A percentile compares a stretch with the other conserved stretches of the same genome.
phyloP scores from a whole-genome alignment of 2,113 vertebrate genomes.

The Crypturellus undulatus region DNA sequence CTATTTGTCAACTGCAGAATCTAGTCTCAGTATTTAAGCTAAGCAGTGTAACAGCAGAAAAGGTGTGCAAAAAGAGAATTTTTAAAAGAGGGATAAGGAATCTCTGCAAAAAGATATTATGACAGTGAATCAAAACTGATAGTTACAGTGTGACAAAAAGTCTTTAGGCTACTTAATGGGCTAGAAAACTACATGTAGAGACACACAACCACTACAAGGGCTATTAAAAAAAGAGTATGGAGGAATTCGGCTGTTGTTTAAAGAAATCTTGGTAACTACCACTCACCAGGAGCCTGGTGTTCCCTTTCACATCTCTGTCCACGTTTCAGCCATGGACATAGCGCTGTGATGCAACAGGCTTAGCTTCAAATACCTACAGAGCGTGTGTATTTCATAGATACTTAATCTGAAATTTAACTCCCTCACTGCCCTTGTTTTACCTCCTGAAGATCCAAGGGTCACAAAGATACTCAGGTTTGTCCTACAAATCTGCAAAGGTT shows the following conservation, averaged over 20 bases:
- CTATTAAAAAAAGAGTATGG: not conserved
- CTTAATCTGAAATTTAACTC: not conserved
- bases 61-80: not conserved
- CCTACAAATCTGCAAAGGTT: not conserved
- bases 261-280: not conserved
- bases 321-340: accelerated
- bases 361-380: accelerated
- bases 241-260: not conserved
- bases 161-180: not conserved
- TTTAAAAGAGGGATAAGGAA: not conserved
- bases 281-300: not conserved
- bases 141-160: not conserved
- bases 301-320: not conserved
- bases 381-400: not conserved
- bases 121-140: not conserved
- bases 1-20: not conserved
- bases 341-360: not conserved
- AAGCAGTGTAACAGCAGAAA: not conserved
- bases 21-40: not conserved
- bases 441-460: not conserved
- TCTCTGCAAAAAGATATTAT: not conserved
- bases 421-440: not conserved
- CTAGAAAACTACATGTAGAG: not conserved
- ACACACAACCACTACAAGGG: not conserved
- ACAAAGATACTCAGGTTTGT: no score